Percentiles rank a stretch among this genome's conserved stretches.
Evolutionary conservation across 2,888 invertebrate species (phyloP).

Genomic region (Ecliptopera silaceata): DNA sequence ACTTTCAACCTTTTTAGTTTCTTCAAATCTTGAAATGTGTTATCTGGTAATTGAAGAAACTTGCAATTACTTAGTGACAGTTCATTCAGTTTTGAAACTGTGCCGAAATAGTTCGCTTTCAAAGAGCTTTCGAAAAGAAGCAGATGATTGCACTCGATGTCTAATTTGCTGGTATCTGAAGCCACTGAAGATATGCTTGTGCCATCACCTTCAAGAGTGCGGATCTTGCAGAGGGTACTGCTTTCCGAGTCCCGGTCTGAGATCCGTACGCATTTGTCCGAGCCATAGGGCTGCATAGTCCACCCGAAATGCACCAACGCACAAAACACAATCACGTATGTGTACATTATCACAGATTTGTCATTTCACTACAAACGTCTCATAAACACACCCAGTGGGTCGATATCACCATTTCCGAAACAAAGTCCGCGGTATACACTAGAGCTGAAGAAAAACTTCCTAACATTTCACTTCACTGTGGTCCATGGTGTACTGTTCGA

Average conservation of each 20-base stretch:
- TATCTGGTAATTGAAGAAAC: constrained; percentile 88
- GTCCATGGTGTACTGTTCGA: constrained; percentile 51
- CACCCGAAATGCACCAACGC: constrained; percentile 81
- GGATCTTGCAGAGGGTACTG: constrained; percentile 86
- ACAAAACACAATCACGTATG: constrained; percentile 73
- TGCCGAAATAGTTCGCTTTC: constrained; percentile 87
- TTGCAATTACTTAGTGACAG: constrained; percentile 91
- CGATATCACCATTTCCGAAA: constrained; percentile 83
- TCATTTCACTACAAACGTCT: constrained; percentile 80
- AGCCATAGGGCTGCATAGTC: constrained; percentile 79
- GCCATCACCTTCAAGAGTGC: constrained; percentile 87
- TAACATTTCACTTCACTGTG: constrained; percentile 77
- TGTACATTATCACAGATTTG: constrained; percentile 81
- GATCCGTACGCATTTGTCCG: constrained; percentile 75
- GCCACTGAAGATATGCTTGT: constrained; percentile 84
- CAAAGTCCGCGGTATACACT: constrained; percentile 77
- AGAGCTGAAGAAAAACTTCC: constrained; percentile 73
- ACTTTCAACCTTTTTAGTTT: constrained; percentile 91
- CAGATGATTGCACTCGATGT: constrained; percentile 90
- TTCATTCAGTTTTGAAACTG: constrained; percentile 89
- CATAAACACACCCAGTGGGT: constrained; percentile 82
- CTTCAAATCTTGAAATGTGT: constrained; percentile 90
- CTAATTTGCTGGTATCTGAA: constrained; percentile 88
- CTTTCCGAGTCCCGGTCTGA: constrained; percentile 74
- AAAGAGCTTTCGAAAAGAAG: constrained; percentile 91